Conservation (phyloP, 2,888 invertebrate species). For the Cataglyphis altisquamis region DNA sequence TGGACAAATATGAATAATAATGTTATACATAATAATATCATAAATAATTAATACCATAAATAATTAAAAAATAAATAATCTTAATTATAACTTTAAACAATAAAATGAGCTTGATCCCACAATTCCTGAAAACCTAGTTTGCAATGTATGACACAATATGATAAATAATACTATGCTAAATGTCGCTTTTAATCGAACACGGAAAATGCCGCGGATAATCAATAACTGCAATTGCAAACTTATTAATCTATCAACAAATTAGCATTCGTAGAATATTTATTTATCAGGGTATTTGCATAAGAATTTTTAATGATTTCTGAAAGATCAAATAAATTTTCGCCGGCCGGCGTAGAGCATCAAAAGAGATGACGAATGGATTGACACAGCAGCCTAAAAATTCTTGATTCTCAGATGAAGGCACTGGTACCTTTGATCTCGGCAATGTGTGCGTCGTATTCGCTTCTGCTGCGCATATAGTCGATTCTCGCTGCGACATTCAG, state of each 20-base stretch:
- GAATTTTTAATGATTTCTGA: background rate
- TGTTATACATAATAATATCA: too few relatives aligned
- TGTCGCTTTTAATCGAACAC: background rate
- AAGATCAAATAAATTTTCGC: background rate
- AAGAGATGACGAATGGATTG: background rate
- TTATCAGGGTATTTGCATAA: background rate
- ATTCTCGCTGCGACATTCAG: slow-evolving; percentile 90
- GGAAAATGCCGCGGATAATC: background rate
- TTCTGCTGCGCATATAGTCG: slow-evolving; percentile 92
- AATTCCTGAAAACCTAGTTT: background rate
- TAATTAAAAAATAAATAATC: too few relatives aligned
- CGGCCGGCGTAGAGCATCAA: background rate
- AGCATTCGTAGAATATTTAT: background rate
- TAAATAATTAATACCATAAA: too few relatives aligned
- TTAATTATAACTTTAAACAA: background rate
- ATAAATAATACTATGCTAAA: background rate
- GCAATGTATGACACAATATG: background rate
- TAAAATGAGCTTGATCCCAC: background rate
- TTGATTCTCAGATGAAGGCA: background rate
- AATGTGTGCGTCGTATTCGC: slow-evolving; percentile 95
- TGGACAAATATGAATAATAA: too few relatives aligned
- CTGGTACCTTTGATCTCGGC: slow-evolving; percentile 93
- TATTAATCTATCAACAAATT: background rate
- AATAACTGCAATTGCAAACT: background rate
- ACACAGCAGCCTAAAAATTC: background rate